Percentiles rank a stretch among this genome's conserved stretches.
These are phyloP conservation scores for Muntiacus muntjak DNA, from an alignment of 2,113 vertebrate species.

Conservation along the genomic window DNA sequence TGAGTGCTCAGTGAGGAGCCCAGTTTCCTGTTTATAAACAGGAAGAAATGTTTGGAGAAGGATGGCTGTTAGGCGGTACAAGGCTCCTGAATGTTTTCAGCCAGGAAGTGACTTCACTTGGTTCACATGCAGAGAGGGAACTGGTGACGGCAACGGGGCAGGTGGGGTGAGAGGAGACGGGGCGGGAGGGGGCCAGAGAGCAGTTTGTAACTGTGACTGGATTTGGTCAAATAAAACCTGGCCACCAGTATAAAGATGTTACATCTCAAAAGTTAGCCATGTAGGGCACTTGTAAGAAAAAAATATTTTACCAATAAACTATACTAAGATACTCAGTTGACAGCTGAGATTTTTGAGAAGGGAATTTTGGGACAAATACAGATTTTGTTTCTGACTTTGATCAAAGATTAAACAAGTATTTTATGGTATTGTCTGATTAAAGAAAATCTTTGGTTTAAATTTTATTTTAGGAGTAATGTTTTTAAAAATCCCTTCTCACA, in stretches of 20 bases:
- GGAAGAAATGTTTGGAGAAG: neutral
- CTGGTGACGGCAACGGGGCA: rapidly evolving
- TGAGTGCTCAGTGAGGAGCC: neutral
- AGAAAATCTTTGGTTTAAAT: constrained; percentile 25
- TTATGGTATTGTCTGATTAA: neutral
- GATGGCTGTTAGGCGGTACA: neutral
- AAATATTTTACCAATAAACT: neutral
- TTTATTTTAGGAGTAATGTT: neutral
- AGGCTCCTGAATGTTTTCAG: neutral
- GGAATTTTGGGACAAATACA: neutral
- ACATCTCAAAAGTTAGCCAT: neutral
- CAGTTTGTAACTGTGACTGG: neutral
- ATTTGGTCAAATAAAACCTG: neutral
- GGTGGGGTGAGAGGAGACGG: neutral
- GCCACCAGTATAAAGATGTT: neutral
- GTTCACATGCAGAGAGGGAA: neutral
- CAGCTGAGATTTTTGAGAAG: neutral
- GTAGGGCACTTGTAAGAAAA: neutral
- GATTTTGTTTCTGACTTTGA: neutral
- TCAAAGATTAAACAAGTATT: neutral
- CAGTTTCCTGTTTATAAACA: neutral
- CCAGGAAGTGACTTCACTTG: neutral
- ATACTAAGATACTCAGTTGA: neutral
- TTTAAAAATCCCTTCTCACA: neutral
- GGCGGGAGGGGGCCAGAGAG: neutral